Evolutionary conservation across 2,888 invertebrate genomes (phyloP).

Genomic region (Ophion slaviceki): DNA sequence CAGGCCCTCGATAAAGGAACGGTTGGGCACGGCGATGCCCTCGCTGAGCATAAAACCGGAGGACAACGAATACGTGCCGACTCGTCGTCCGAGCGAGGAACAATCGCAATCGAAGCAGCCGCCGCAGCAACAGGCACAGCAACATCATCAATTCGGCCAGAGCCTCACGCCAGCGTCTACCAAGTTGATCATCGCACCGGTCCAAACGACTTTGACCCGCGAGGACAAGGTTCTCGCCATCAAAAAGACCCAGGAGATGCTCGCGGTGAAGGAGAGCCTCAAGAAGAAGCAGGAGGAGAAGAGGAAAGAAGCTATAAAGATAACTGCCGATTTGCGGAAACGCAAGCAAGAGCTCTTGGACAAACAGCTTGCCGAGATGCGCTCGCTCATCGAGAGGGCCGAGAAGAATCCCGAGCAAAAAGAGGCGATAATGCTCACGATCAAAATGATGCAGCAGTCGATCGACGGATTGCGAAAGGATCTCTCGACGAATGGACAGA

Average conservation of each 20-base stretch:
- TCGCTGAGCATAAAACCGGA: conserved; percentile 75
- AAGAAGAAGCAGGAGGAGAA: conserved; percentile 91
- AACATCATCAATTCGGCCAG: conserved; percentile 70
- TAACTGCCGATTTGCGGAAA: conserved; percentile 92
- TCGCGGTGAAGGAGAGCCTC: conserved; percentile 88
- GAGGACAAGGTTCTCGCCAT: conserved; percentile 83
- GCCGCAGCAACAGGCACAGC: conserved; percentile 68
- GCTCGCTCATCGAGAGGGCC: conserved; percentile 91
- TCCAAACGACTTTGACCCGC: conserved; percentile 72
- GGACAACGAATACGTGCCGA: conserved; percentile 81
- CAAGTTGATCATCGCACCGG: conserved; percentile 77
- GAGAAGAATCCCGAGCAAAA: conserved; percentile 93
- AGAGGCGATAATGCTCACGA: conserved; percentile 90
- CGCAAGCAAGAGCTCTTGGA: conserved; percentile 94
- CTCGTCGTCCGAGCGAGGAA: conserved; percentile 79
- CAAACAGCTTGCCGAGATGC: conserved; percentile 95
- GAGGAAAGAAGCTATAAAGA: conserved; percentile 89
- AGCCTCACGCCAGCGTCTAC: conserved; percentile 81
- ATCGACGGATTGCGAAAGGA: conserved; percentile 92
- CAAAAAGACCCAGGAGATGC: conserved; percentile 85
- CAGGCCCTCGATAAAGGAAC: conserved; percentile 81
- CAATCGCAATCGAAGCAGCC: conserved; percentile 64
- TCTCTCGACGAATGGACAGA: conserved; percentile 85
- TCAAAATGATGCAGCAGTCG: conserved; percentile 92
- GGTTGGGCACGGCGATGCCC: conserved; percentile 78